phyloP scores from a whole-genome alignment of 2,113 vertebrate species.

The Entomyzon cyanotis region DNA sequence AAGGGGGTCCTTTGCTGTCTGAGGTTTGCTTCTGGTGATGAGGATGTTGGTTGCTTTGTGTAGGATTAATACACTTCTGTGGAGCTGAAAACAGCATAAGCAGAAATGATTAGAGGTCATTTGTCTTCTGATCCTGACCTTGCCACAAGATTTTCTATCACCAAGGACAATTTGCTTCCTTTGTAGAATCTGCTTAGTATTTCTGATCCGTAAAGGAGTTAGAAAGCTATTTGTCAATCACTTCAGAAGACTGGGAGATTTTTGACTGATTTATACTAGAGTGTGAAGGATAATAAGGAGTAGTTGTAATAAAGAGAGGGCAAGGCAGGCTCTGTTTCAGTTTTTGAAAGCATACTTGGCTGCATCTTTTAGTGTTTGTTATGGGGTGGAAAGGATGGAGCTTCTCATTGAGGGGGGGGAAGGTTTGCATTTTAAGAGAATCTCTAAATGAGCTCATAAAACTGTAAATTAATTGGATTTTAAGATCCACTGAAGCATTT shows the following conservation, averaged over 20 bases:
- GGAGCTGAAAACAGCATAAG: background rate
- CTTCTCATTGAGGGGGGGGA: background rate
- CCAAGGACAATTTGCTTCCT: constrained; percentile 24
- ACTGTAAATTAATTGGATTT: background rate
- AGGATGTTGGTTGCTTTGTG: background rate
- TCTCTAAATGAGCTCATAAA: background rate
- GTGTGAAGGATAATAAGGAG: background rate
- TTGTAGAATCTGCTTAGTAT: constrained; percentile 25
- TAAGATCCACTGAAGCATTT: background rate
- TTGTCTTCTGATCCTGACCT: constrained; percentile 48
- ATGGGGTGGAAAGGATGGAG: background rate
- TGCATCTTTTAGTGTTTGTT: background rate
- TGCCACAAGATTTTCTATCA: background rate
- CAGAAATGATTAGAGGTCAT: background rate
- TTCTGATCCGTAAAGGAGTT: constrained; percentile 34
- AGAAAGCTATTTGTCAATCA: constrained; percentile 15
- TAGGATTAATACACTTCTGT: background rate
- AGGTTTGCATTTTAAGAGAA: background rate
- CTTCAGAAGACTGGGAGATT: background rate
- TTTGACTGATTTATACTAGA: background rate
- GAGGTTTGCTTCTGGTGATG: background rate
- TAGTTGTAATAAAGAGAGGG: background rate
- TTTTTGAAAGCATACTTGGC: background rate
- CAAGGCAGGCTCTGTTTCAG: background rate
- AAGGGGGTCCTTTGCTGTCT: background rate